Conservation (phyloP, 2,797 vertebrate species). For the Onychomys leucogaster region DNA sequence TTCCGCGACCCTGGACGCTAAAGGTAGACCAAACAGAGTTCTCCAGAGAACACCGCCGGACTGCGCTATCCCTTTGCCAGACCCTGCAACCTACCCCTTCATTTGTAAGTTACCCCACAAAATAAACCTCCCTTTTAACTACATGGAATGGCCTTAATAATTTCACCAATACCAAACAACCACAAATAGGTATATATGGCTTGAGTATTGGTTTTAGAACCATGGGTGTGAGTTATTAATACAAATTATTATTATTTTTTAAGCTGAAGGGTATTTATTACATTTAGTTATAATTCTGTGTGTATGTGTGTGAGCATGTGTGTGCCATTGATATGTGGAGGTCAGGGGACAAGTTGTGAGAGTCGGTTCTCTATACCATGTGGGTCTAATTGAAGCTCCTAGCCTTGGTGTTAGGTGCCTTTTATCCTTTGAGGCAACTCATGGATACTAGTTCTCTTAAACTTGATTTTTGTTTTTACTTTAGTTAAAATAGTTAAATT, state of each 20-base stretch:
- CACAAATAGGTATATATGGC: conserved; percentile 29
- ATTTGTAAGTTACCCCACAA: too few relatives aligned
- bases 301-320: background rate
- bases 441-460: background rate
- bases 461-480: background rate
- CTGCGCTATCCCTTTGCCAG: too few relatives aligned
- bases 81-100: too few relatives aligned
- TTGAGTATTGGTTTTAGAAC: conserved; percentile 59
- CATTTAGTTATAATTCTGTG: background rate
- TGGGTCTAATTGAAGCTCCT: background rate
- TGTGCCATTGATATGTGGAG: background rate
- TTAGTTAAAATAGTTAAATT: conserved; percentile 14
- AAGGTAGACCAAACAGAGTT: too few relatives aligned
- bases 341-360: background rate
- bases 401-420: background rate
- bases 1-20: too few relatives aligned
- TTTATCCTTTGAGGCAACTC: background rate
- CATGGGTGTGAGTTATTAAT: conserved; percentile 47
- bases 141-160: too few relatives aligned
- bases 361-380: background rate
- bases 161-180: too few relatives aligned
- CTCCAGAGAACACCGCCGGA: too few relatives aligned
- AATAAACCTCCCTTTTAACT: too few relatives aligned
- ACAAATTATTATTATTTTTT: conserved; percentile 39
- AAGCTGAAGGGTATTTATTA: conserved; percentile 44